Conservation (phyloP, 2,797 vertebrate genomes). For the Myiotriccus ornatus region DNA sequence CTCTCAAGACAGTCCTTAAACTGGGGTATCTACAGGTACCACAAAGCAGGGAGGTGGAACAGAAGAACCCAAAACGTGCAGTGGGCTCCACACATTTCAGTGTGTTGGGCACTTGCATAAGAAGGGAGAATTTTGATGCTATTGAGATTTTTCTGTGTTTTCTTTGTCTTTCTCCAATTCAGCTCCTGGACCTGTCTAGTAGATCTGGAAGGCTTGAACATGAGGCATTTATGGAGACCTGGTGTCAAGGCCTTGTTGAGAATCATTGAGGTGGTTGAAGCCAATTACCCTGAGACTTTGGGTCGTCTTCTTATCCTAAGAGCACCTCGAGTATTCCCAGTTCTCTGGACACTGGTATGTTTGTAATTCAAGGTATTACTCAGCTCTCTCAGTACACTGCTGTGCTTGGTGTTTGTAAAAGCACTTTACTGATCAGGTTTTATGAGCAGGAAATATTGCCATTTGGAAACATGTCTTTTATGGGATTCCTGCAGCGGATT, state of each 20-base stretch:
- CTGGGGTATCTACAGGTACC: background rate
- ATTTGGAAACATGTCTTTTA: background rate
- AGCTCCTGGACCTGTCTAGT: constrained; percentile 89
- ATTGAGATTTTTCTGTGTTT: background rate
- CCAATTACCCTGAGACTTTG: constrained; percentile 88
- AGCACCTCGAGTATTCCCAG: constrained; percentile 87
- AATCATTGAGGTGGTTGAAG: constrained; percentile 90
- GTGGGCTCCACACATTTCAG: background rate
- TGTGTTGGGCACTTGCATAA: background rate
- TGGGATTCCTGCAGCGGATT: background rate
- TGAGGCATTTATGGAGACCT: constrained; percentile 87
- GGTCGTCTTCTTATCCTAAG: constrained; percentile 87
- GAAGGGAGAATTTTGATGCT: background rate
- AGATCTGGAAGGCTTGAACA: constrained; percentile 88
- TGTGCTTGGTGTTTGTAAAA: background rate
- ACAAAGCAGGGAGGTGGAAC: background rate
- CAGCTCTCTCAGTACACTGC: background rate
- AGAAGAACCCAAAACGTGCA: background rate
- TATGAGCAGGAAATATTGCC: background rate
- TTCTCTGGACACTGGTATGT: constrained; percentile 89
- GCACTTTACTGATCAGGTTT: background rate
- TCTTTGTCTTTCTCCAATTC: background rate
- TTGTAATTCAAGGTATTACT: background rate
- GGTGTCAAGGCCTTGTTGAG: constrained; percentile 87
- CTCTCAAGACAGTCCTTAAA: background rate